Percentiles rank a stretch among this genome's conserved stretches.
Conservation (phyloP, 64 coral and sea anemone species). For the Pachyseris speciosa region DNA sequence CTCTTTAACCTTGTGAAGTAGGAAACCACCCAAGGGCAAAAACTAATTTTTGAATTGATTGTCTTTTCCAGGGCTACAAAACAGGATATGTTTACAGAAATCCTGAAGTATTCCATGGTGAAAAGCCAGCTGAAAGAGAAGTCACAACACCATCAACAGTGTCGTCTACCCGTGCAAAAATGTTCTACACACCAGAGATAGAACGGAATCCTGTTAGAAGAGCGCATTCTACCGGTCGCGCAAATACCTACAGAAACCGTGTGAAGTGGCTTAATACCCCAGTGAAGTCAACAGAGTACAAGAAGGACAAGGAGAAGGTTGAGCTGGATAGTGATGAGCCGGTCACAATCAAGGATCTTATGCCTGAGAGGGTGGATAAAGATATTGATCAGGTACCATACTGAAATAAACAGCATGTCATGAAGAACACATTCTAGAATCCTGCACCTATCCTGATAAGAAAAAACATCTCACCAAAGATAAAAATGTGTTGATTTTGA, state of each 20-base stretch:
- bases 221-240: constrained; percentile 89
- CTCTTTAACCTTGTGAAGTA: too few relatives aligned
- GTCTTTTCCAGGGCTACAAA: constrained; percentile 75
- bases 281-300: constrained; percentile 98
- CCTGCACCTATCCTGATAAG: too few relatives aligned
- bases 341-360: constrained; percentile 87
- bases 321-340: constrained; percentile 82
- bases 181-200: constrained; percentile 79
- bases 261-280: constrained; percentile 98
- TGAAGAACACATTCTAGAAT: too few relatives aligned
- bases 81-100: constrained; percentile 96
- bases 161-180: constrained; percentile 80
- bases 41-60: not conserved
- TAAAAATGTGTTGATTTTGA: too few relatives aligned
- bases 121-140: constrained; percentile 76
- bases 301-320: constrained; percentile 89
- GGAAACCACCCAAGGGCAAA: too few relatives aligned
- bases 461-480: too few relatives aligned
- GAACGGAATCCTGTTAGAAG: constrained; percentile 70
- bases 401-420: not conserved
- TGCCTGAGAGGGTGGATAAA: constrained; percentile 86
- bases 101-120: constrained; percentile 89
- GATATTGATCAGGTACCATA: constrained; percentile 78
- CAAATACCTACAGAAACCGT: constrained; percentile 96
- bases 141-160: constrained; percentile 96